These are phyloP conservation scores for Dryoscopus gambensis DNA, from an alignment of 2,113 vertebrate species.

Conservation along the genomic window DNA sequence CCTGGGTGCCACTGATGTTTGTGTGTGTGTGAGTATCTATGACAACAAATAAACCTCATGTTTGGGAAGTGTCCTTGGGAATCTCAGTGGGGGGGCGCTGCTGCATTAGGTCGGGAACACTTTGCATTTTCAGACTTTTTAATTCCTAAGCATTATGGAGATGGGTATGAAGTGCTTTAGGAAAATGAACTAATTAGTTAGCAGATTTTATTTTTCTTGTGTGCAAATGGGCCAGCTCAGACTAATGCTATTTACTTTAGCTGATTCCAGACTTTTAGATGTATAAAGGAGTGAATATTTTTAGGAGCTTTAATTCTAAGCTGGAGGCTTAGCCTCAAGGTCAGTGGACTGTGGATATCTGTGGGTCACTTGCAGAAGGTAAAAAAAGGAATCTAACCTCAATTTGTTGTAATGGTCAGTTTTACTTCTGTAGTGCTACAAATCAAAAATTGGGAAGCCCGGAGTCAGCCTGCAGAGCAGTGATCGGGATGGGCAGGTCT, in stretches of 20 bases:
- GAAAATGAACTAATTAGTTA: slow-evolving; percentile 11
- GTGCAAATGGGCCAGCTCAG: not conserved
- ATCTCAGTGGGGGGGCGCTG: not conserved
- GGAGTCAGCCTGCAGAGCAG: not conserved
- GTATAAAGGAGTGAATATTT: not conserved
- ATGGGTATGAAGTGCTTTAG: not conserved
- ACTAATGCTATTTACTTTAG: slow-evolving; percentile 28
- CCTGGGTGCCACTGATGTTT: not conserved
- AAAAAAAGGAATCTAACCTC: not conserved
- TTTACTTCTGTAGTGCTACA: not conserved
- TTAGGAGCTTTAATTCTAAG: not conserved
- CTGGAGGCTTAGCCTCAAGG: not conserved
- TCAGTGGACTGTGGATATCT: not conserved
- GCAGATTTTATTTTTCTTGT: not conserved
- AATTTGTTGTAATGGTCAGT: not conserved
- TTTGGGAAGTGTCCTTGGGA: slow-evolving; percentile 6
- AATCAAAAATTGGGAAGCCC: not conserved
- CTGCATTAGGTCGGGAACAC: not conserved
- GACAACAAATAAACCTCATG: slow-evolving; percentile 12
- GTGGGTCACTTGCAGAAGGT: not conserved
- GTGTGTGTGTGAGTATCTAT: slow-evolving; percentile 30
- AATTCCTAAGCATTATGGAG: not conserved
- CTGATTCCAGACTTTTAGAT: not conserved
- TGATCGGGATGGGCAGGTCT: not conserved
- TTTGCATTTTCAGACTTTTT: not conserved